Base-by-base conservation (phyloP, 2,113 vertebrate species). In the Pseudonaja textilis region DNA sequence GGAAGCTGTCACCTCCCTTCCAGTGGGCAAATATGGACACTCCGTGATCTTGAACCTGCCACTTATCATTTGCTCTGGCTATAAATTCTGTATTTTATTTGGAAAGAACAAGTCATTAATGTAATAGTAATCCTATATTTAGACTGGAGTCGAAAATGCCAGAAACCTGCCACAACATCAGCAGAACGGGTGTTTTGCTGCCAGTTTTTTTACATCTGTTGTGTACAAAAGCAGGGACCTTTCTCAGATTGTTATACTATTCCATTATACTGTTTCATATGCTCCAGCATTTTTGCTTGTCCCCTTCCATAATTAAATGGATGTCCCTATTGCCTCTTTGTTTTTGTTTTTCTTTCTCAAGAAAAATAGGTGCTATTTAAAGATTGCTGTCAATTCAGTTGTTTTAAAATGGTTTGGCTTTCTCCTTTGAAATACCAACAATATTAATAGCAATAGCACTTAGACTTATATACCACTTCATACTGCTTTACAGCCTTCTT, bases 1-100 rank as follows among this genome's bases (percentile, higher is more conserved):
- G 23, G 1, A 0, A 1, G 10, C 81, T 0, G 0, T 23, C 0
- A 0, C n/a, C 54, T n/a, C 8, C 47, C 87, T 88, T 81, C 20
- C 34, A 3, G 7, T 0, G 89, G 86, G 42, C 29, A n/a, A 4
- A 34, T 0, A 3, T 9, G 52, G 1, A 2, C 29, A 39, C 0
- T 0, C 0, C 0, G 0, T 14, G 89, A n/a, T 18, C 25, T 61
- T 47, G 0, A 25, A 47, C 11, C 10, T 7, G 23, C 1, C 59
- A 69, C 39, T 90, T 11, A 47, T 7, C 1, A 25, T 26, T 50
- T 26, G 42, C 45, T 47, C 26, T 26, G 6, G 45, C 59, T 7
- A 34, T 26, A 52, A 26, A 87, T 52, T 39, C 25, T 20, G 0
- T 0, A 26, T 42, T 22, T 39, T 45, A 16, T 23, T 87, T 25